A percentile compares a stretch with the other conserved stretches of the same genome.
Conservation (phyloP, 2,113 vertebrate species). For the Eurystomus gularis region DNA sequence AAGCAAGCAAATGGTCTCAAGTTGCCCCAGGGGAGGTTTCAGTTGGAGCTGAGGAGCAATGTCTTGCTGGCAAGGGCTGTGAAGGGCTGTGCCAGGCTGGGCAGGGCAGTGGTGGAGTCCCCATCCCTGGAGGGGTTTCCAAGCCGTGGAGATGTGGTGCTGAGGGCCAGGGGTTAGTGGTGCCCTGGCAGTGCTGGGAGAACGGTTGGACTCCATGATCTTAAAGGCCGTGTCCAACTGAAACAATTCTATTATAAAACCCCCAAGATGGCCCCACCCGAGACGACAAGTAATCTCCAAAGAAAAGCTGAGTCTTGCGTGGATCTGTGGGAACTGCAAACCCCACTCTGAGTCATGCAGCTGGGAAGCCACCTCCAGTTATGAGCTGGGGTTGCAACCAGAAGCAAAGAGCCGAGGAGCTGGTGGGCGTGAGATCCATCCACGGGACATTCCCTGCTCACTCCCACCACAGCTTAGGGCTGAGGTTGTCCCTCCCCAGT, state of each 20-base stretch:
- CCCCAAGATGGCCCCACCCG: rapidly evolving
- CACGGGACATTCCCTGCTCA: rapidly evolving
- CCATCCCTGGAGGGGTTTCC: no score
- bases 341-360: rapidly evolving
- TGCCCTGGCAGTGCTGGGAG: neutral
- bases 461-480: neutral
- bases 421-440: neutral
- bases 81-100: no score
- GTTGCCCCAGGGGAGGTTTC: no score
- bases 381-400: neutral
- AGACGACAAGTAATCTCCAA: neutral
- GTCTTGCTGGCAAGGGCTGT: no score
- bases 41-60: no score
- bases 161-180: neutral
- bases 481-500: neutral
- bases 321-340: neutral
- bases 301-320: neutral
- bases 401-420: neutral
- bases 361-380: neutral
- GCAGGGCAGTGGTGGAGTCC: no score
- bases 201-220: neutral
- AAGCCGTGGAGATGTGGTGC: neutral
- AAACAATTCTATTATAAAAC: neutral
- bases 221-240: neutral
- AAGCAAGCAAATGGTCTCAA: no score